Evolutionary conservation across 2,888 invertebrate species (phyloP).

Genomic region (Hofmannophila pseudospretella): DNA sequence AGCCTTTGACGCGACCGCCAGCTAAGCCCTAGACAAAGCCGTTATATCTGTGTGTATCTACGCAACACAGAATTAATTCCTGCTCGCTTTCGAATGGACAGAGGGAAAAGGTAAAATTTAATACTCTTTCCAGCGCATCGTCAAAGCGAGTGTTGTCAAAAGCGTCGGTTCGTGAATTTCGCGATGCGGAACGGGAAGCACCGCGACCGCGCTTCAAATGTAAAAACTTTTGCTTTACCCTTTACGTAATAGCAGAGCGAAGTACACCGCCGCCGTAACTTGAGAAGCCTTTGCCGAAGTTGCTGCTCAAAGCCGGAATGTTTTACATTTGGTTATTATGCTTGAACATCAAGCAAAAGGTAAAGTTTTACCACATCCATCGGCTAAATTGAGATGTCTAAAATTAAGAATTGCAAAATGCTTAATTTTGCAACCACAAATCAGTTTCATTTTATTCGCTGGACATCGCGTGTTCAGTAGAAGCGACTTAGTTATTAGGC

Average conservation of each 20-base stretch:
- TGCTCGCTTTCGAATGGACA: constrained; percentile 51
- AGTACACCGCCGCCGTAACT: constrained; percentile 37
- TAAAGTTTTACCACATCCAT: constrained; percentile 33
- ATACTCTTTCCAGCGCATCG: constrained; percentile 56
- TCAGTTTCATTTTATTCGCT: constrained; percentile 23
- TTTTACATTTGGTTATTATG: constrained; percentile 66
- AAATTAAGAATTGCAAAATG: constrained; percentile 11
- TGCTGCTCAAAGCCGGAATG: constrained; percentile 67
- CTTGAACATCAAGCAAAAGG: constrained; percentile 30
- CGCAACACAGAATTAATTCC: constrained; percentile 51
- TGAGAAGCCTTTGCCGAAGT: constrained; percentile 67
- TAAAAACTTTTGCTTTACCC: constrained; percentile 72
- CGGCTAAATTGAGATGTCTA: constrained; percentile 14
- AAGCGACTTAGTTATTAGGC: constrained; percentile 22
- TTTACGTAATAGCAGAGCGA: constrained; percentile 59
- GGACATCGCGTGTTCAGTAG: constrained; percentile 14
- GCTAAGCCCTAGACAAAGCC: constrained; percentile 31
- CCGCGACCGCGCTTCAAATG: constrained; percentile 56
- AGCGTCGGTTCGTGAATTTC: constrained; percentile 57
- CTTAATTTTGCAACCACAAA: constrained; percentile 7
- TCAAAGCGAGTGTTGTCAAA: constrained; percentile 72
- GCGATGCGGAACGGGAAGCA: constrained; percentile 60
- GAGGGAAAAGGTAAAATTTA: constrained; percentile 60
- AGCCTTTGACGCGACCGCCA: constrained; percentile 47
- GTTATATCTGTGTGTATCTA: constrained; percentile 35